Conservation (phyloP, 2,113 vertebrate genomes). For the Ageneiosus marmoratus region DNA sequence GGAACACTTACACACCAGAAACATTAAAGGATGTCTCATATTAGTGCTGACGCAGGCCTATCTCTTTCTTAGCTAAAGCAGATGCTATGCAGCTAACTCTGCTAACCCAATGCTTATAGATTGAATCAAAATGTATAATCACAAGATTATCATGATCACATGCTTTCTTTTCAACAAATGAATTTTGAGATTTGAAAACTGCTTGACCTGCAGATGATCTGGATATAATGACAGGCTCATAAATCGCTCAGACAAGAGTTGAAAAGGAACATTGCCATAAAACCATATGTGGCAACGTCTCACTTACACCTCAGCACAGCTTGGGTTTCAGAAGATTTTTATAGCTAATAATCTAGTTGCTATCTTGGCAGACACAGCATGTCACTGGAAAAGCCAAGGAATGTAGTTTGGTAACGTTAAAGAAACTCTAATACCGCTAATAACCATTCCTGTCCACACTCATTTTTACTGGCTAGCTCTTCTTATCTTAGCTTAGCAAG, state of each 20-base stretch:
- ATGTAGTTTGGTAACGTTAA: neutral
- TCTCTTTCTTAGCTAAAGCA: neutral
- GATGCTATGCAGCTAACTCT: neutral
- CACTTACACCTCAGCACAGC: conserved; percentile 59
- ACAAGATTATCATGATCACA: neutral
- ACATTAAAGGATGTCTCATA: conserved; percentile 37
- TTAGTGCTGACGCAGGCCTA: neutral
- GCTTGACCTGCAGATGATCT: conserved; percentile 22
- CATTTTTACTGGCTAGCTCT: neutral
- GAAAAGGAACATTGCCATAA: conserved; percentile 52
- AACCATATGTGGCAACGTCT: conserved; percentile 61
- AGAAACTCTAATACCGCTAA: neutral
- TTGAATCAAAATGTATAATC: neutral
- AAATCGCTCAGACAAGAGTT: conserved; percentile 36
- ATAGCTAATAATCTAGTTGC: conserved; percentile 55
- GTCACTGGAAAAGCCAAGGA: neutral
- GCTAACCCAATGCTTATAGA: neutral
- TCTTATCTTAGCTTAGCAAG: neutral
- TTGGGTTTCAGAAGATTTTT: conserved; percentile 55
- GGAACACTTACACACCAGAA: conserved; percentile 60
- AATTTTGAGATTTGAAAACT: conserved; percentile 20
- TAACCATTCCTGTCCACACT: neutral
- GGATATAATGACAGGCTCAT: conserved; percentile 10
- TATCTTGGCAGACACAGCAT: neutral
- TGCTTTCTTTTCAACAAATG: neutral